Percentiles rank a stretch among this genome's conserved stretches.
These are phyloP conservation scores for Campoletis raptor DNA, from an alignment of 2,888 invertebrate species.

Conservation along the genomic window DNA sequence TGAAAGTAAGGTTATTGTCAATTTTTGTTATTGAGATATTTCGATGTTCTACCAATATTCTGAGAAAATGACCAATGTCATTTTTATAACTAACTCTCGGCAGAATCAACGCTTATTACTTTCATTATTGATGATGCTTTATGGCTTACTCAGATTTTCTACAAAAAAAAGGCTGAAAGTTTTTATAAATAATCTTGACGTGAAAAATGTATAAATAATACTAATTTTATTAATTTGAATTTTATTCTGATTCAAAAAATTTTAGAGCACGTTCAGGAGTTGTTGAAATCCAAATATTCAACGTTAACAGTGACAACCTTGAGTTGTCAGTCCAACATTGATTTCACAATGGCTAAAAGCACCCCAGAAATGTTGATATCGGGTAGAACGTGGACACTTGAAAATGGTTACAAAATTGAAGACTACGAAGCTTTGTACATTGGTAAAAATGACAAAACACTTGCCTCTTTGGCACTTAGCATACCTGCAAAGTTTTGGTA, in stretches of 20 bases:
- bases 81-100: neutral
- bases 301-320: constrained; percentile 74
- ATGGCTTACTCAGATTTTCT: neutral
- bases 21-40: neutral
- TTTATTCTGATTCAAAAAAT: constrained; percentile 19
- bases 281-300: constrained; percentile 71
- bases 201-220: neutral
- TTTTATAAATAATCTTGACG: neutral
- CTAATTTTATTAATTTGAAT: neutral
- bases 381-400: constrained; percentile 79
- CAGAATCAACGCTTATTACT: neutral
- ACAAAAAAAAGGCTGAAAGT: neutral
- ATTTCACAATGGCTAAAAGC: constrained; percentile 71
- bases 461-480: constrained; percentile 88
- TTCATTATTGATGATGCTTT: neutral
- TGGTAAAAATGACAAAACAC: constrained; percentile 88
- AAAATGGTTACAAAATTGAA: constrained; percentile 79
- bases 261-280: constrained; percentile 74
- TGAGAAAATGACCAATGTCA: neutral
- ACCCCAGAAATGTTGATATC: constrained; percentile 70
- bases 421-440: constrained; percentile 89
- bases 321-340: constrained; percentile 77
- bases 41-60: neutral
- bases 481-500: constrained; percentile 87
- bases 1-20: neutral